Percentiles rank a stretch among this genome's conserved stretches.
Evolutionary conservation across 2,113 vertebrate species (phyloP).

Genomic region (Oreochromis tanganicae): DNA sequence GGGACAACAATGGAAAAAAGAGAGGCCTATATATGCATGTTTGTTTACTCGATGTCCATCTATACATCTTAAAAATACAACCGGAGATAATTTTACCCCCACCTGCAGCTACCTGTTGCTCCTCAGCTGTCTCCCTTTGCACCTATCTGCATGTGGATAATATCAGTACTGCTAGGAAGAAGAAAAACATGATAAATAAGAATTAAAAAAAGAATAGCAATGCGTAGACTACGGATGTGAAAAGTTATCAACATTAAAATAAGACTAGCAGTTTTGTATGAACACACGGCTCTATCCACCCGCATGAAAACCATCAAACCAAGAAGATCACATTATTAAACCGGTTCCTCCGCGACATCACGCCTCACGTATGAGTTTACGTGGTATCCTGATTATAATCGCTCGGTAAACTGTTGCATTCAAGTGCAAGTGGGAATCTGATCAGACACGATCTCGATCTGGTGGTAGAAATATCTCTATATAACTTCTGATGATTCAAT

Average conservation of each 20-base stretch:
- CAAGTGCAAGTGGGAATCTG: background rate
- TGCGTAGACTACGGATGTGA: background rate
- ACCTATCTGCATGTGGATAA: background rate
- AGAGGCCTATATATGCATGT: background rate
- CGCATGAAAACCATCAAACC: background rate
- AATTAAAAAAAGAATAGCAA: background rate
- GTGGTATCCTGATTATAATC: background rate
- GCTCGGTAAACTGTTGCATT: slow-evolving; percentile 15
- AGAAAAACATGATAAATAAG: background rate
- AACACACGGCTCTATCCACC: background rate
- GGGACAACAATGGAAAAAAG: background rate
- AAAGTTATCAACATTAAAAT: background rate
- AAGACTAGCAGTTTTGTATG: background rate
- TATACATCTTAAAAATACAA: background rate
- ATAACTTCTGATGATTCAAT: background rate
- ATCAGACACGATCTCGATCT: background rate
- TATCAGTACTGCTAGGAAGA: background rate
- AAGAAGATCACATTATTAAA: background rate
- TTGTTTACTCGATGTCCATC: background rate
- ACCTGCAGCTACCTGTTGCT: background rate
- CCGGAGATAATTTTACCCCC: background rate
- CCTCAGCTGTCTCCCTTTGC: background rate
- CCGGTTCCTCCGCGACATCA: background rate
- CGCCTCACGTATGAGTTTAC: background rate
- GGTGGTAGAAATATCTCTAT: background rate